Conservation (phyloP, 2,888 invertebrate genomes). For the Dyspetes luteomarginatus region DNA sequence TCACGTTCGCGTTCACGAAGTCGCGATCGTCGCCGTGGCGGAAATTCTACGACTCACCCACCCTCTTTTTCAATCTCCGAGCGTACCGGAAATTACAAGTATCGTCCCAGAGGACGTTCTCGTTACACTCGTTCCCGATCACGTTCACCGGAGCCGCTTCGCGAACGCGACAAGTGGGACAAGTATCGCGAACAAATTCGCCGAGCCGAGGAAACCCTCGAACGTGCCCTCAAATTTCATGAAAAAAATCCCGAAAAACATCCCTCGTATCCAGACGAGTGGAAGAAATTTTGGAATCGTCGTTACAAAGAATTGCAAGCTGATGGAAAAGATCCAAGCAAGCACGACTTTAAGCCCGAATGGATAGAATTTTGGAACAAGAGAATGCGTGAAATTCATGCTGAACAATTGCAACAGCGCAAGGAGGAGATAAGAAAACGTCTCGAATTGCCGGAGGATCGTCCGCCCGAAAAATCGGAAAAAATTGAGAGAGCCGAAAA, state of each 20-base stretch:
- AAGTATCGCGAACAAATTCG: constrained; percentile 83
- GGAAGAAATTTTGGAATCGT: constrained; percentile 95
- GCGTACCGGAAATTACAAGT: constrained; percentile 31
- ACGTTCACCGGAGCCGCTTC: constrained; percentile 76
- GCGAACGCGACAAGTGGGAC: constrained; percentile 85
- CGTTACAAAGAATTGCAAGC: constrained; percentile 91
- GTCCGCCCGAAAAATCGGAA: constrained; percentile 74
- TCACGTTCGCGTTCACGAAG: constrained; percentile 78
- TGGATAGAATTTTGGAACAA: constrained; percentile 95
- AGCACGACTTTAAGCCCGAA: constrained; percentile 94
- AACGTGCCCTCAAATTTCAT: constrained; percentile 88
- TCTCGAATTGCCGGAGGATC: constrained; percentile 84
- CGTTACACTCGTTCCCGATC: constrained; percentile 68
- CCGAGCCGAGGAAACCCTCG: constrained; percentile 85
- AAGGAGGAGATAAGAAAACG: constrained; percentile 89
- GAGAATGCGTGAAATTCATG: constrained; percentile 91
- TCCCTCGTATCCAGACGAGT: constrained; percentile 94
- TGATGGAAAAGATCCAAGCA: constrained; percentile 90
- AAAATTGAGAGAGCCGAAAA: constrained; percentile 23
- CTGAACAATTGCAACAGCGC: constrained; percentile 87
- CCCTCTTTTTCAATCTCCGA: background rate
- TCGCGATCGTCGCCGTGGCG: constrained; percentile 51
- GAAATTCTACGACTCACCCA: too few relatives aligned
- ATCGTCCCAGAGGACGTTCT: constrained; percentile 56
- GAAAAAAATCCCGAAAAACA: constrained; percentile 95